Conservation (phyloP, 1,140 invertebrate genomes). For the Nylanderia fulva region DNA sequence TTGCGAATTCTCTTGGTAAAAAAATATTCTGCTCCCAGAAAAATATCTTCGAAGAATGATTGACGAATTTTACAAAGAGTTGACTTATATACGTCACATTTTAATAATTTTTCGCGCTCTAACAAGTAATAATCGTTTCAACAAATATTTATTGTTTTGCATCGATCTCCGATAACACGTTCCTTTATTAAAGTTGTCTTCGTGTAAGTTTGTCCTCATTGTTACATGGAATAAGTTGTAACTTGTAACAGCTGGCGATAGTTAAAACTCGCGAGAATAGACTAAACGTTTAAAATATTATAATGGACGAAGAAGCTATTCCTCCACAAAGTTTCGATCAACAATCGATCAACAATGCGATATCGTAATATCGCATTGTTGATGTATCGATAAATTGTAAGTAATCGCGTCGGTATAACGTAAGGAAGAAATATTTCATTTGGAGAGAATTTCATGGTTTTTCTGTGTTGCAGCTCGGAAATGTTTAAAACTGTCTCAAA, state of each 20-base stretch:
- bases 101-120: conserved; percentile 42
- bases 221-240: conserved; percentile 1
- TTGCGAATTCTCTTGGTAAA: conserved; percentile 33
- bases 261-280: not conserved
- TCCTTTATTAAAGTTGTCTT: conserved; percentile 21
- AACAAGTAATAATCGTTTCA: conserved; percentile 42
- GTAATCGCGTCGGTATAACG: not conserved
- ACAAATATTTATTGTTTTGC: conserved; percentile 34
- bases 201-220: not conserved
- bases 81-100: not conserved
- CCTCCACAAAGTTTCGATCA: conserved; percentile 42
- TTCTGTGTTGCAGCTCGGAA: not conserved
- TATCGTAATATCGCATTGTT: no score
- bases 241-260: conserved; percentile 28
- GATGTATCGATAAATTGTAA: no score
- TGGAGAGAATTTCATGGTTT: not conserved
- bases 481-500: not conserved
- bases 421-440: conserved; percentile 8
- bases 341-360: conserved; percentile 24
- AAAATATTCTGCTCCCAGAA: conserved; percentile 47
- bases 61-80: conserved; percentile 41
- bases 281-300: conserved; percentile 14
- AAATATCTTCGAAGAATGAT: conserved; percentile 45
- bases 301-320: conserved; percentile 44
- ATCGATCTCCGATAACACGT: conserved; percentile 23